Percentiles rank a stretch among this genome's conserved stretches.
These are phyloP conservation scores for Siphamia tubifer DNA, from an alignment of 2,113 vertebrate genomes.

Conservation along the genomic window DNA sequence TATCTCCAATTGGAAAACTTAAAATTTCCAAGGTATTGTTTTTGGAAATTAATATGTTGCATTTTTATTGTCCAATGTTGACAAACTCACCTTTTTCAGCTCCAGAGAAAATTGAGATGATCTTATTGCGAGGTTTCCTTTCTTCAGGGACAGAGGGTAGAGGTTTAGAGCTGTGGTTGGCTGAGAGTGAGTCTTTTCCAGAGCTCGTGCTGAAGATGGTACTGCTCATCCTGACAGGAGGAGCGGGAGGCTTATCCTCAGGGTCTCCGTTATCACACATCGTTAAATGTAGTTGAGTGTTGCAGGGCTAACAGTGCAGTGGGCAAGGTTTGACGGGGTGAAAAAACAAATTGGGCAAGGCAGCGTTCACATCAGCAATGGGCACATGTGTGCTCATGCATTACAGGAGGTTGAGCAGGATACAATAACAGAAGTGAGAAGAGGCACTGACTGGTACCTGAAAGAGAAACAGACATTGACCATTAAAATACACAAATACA, in stretches of 20 bases:
- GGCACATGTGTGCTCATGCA: constrained; percentile 41
- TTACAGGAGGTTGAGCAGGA: neutral
- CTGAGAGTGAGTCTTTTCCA: constrained; percentile 87
- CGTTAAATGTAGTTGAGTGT: constrained; percentile 46
- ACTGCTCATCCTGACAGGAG: constrained; percentile 94
- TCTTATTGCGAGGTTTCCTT: constrained; percentile 92
- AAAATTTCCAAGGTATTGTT: neutral
- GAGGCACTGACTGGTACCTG: constrained; percentile 16
- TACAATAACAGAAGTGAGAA: neutral
- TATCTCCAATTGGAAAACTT: neutral
- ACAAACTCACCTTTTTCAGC: constrained; percentile 88
- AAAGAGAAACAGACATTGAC: neutral
- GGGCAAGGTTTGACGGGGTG: constrained; percentile 28
- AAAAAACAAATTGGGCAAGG: constrained; percentile 34
- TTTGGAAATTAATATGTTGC: neutral
- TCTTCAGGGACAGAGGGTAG: constrained; percentile 96
- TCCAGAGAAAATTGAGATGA: constrained; percentile 94
- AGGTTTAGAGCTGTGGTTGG: constrained; percentile 95
- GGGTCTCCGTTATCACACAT: constrained; percentile 97
- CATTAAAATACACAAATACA: neutral
- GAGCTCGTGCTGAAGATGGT: constrained; percentile 86
- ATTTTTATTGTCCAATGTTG: neutral
- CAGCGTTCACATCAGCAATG: constrained; percentile 53
- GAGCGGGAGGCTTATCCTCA: constrained; percentile 98
- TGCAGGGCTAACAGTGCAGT: neutral